Base-by-base conservation (phyloP, 2,888 invertebrate genomes). In the Ennomos fuscantarius region DNA sequence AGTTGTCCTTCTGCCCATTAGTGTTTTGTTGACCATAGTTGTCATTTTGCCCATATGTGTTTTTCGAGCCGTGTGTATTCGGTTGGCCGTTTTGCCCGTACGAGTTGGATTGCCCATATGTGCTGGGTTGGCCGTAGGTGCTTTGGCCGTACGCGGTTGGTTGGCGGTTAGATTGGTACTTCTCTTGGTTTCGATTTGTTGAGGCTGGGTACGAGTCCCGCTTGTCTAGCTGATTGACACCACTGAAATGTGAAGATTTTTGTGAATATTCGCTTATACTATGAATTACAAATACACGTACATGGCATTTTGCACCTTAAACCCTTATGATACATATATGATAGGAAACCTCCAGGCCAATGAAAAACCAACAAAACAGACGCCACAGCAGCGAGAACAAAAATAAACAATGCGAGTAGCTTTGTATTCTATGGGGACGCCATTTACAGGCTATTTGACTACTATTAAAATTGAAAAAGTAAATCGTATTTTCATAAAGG, bases 201-300 rank as follows among this genome's bases (percentile, higher is more conserved):
- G 78, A 37, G 68, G 55, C 49, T 35, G 49, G 70, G 66, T 72
- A 72, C 35, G 65, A 65, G 3, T 71, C 72, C 3, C 72, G 70
- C 50, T 71, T 74, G 55, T 84, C 84, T 5, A 82, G 63, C 12
- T 81, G 73, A 41, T 75, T 81, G 5, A 86, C 84, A 11, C 84
- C 84, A 33, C 86, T 86, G 78, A 11, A 73, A 77, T 35, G 24
- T 24, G 2, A 24, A 24, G 24, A 24, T 24, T 2, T 24, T 24
- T 24, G 5, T 24, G 24, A 24, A 24, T 24, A 24, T 24, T 24
- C 1, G 24, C 24, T 24, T 24, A 24, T n/a, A n/a, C n/a, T n/a
- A n/a, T n/a, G n/a, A n/a, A 15, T 2, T 3, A 15, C 15, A 15
- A 15, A 15, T 15, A 15, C 15, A 15, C 3, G 15, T 2, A 15